Evolutionary conservation across 2,888 invertebrate genomes (phyloP).

Genomic region (Caenorhabditis angaria): DNA sequence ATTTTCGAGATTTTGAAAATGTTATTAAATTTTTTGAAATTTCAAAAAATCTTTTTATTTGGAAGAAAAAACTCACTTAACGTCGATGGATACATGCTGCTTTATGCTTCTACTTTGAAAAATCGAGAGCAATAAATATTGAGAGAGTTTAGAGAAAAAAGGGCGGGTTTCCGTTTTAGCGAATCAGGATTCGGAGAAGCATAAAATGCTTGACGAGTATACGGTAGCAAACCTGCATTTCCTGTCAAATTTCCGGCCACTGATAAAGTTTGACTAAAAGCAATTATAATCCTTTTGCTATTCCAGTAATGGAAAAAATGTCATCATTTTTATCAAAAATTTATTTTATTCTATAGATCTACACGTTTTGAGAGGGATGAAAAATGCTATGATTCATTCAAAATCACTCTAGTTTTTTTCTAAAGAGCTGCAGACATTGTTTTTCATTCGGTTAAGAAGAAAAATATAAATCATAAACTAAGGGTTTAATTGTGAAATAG

Average conservation of each 20-base stretch:
- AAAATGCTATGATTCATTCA: too few relatives aligned
- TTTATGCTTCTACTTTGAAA: not conserved
- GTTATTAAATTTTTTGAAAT: not conserved
- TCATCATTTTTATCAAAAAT: not conserved
- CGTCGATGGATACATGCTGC: constrained; percentile 38
- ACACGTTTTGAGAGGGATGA: too few relatives aligned
- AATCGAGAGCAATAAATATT: not conserved
- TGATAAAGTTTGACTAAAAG: not conserved
- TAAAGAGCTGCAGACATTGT: too few relatives aligned
- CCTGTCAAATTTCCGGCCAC: constrained; percentile 37
- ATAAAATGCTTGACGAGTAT: not conserved
- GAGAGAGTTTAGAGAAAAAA: not conserved
- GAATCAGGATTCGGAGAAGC: not conserved
- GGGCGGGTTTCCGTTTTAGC: constrained; percentile 5
- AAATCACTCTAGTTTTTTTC: too few relatives aligned
- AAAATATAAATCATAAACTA: too few relatives aligned
- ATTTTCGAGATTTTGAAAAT: not conserved
- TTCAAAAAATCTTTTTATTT: not conserved
- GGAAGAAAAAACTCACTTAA: constrained; percentile 41
- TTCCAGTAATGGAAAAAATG: not conserved
- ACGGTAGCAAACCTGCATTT: constrained; percentile 29
- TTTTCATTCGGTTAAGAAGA: too few relatives aligned
- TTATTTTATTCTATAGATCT: too few relatives aligned
- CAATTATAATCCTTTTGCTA: not conserved
- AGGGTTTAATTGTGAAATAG: too few relatives aligned